Percentiles rank a stretch among this genome's conserved stretches.
phyloP scores from a whole-genome alignment of 2,888 invertebrate species.

The Athalia circularis region DNA sequence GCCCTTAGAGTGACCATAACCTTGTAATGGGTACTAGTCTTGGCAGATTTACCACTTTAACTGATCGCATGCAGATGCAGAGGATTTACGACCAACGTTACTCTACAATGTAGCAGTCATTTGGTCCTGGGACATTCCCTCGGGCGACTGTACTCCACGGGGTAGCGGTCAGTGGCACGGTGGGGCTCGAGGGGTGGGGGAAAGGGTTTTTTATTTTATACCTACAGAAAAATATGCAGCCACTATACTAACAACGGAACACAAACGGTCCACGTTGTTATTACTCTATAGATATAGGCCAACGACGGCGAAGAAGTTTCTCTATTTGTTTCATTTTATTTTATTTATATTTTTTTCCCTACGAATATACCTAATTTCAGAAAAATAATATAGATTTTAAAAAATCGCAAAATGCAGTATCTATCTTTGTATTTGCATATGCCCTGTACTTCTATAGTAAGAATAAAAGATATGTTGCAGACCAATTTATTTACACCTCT shows the following conservation, averaged over 20 bases:
- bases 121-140: conserved; percentile 11
- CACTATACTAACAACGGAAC: conserved; percentile 26
- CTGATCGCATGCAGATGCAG: background rate
- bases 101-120: conserved; percentile 14
- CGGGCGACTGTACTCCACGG: conserved; percentile 35
- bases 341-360: background rate
- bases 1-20: background rate
- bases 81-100: conserved; percentile 25
- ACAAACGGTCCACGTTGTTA: conserved; percentile 36
- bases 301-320: background rate
- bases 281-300: conserved; percentile 1
- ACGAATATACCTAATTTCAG: too few relatives aligned
- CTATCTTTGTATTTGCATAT: too few relatives aligned
- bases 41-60: conserved; percentile 15
- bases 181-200: conserved; percentile 42
- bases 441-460: too few relatives aligned
- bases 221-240: conserved; percentile 44
- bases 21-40: background rate
- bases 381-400: too few relatives aligned
- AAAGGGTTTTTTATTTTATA: conserved; percentile 45
- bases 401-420: too few relatives aligned
- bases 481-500: too few relatives aligned
- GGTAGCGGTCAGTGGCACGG: conserved; percentile 46
- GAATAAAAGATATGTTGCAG: too few relatives aligned
- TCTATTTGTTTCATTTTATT: conserved; percentile 7